These are phyloP conservation scores for Virgularia gustaviana DNA, from an alignment of 92 coral and sea anemone species.

Conservation along the genomic window DNA sequence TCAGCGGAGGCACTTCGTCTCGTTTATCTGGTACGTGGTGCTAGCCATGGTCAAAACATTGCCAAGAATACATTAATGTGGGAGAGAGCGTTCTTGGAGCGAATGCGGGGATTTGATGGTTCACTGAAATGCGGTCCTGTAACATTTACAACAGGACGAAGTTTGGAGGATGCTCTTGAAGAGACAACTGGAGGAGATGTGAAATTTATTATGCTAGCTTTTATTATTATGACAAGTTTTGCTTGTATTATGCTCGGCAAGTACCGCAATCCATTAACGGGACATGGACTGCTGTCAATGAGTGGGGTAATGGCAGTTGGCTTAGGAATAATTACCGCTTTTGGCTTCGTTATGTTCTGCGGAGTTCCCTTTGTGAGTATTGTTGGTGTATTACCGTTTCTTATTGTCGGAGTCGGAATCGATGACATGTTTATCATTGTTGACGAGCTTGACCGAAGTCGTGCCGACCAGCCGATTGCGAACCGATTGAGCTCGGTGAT, in stretches of 20 bases:
- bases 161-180: constrained; percentile 61
- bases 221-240: constrained; percentile 55
- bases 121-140: constrained; percentile 32
- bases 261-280: constrained; percentile 57
- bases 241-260: constrained; percentile 55
- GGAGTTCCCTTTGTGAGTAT: constrained; percentile 60
- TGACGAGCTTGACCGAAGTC: constrained; percentile 65
- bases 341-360: constrained; percentile 58
- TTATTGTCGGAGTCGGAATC: constrained; percentile 76
- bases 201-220: constrained; percentile 48
- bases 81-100: too few species aligned
- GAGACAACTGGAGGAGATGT: constrained; percentile 58
- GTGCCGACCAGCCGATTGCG: constrained; percentile 22
- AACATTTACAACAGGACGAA: constrained; percentile 52
- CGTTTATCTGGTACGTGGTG: too few species aligned
- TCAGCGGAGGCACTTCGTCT: too few species aligned
- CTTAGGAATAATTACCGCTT: constrained; percentile 55
- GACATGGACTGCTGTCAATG: constrained; percentile 62
- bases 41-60: too few species aligned
- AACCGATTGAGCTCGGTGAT: too few species aligned
- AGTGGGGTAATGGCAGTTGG: constrained; percentile 57
- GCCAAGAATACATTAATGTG: too few species aligned
- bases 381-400: constrained; percentile 66
- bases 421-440: too few species aligned
- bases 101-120: constrained; percentile 23